A percentile compares a stretch with the other conserved stretches of the same genome.
Conservation (phyloP, 2,113 vertebrate species). For the Psittacara wagleri region DNA sequence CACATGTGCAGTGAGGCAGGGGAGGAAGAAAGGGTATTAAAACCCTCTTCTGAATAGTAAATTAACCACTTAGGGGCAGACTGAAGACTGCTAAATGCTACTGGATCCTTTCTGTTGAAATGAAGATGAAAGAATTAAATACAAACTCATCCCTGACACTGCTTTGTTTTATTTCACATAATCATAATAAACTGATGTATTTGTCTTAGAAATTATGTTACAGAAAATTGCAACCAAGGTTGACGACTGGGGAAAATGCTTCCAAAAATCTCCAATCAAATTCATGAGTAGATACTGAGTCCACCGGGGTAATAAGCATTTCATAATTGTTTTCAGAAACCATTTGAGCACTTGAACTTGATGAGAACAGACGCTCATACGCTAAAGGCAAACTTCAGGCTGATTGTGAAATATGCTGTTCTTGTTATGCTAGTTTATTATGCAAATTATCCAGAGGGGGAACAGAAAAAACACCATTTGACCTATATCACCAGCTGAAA, state of each 20-base stretch:
- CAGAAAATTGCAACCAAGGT: not conserved
- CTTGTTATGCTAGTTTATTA: not conserved
- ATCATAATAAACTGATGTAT: not conserved
- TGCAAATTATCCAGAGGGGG: not conserved
- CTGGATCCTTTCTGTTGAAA: not conserved
- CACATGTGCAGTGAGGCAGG: slow-evolving; percentile 10
- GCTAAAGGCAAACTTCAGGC: slow-evolving; percentile 3
- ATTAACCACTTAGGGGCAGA: slow-evolving; percentile 47
- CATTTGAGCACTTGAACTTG: not conserved
- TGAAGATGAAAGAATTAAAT: not conserved
- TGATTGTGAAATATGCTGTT: not conserved
- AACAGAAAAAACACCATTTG: not conserved
- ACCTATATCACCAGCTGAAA: not conserved
- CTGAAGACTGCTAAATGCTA: not conserved
- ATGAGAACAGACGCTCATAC: not conserved
- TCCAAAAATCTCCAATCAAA: not conserved
- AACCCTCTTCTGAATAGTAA: slow-evolving; percentile 37
- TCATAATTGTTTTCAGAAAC: slow-evolving; percentile 9
- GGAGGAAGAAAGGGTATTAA: slow-evolving; percentile 45
- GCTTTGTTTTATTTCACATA: not conserved
- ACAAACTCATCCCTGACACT: not conserved
- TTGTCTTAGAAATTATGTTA: not conserved
- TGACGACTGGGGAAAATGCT: not conserved
- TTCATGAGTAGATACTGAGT: not conserved
- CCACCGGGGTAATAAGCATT: not conserved